A percentile compares a stretch with the other conserved stretches of the same genome.
phyloP scores from a whole-genome alignment of 2,797 vertebrate species.

The Lerista edwardsae region DNA sequence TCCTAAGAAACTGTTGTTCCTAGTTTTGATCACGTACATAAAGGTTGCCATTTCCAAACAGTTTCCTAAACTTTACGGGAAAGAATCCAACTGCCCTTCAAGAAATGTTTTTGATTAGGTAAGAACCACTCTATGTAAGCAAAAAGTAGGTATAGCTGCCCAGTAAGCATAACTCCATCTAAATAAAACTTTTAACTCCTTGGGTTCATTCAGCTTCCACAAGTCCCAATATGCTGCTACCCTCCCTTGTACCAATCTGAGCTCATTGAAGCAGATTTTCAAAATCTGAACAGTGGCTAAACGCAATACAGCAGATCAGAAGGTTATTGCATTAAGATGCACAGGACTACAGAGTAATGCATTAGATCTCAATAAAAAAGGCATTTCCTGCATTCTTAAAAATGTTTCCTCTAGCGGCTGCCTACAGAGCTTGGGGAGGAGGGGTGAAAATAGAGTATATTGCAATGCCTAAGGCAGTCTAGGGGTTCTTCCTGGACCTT shows the following conservation, averaged over 20 bases:
- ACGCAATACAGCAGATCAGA: background rate
- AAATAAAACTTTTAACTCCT: slow-evolving; percentile 22
- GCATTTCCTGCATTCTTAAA: slow-evolving; percentile 5
- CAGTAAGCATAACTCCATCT: background rate
- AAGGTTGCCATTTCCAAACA: background rate
- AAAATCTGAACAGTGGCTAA: background rate
- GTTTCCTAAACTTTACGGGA: slow-evolving; percentile 2
- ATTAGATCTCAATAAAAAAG: slow-evolving; percentile 32
- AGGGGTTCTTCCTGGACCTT: too few species aligned
- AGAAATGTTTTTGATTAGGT: slow-evolving; percentile 32
- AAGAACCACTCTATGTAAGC: background rate
- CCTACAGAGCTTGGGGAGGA: background rate
- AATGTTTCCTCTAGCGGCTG: background rate
- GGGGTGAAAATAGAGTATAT: too few species aligned
- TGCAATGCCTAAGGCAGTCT: too few species aligned
- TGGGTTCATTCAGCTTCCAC: slow-evolving; percentile 14
- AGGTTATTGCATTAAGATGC: background rate
- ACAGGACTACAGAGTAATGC: slow-evolving; percentile 21
- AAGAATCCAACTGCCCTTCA: background rate
- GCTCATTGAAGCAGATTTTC: background rate
- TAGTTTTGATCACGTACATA: background rate
- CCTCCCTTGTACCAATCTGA: background rate
- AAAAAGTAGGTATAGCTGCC: slow-evolving; percentile 18
- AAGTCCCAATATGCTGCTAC: slow-evolving; percentile 7
- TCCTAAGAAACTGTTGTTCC: background rate